Evolutionary conservation across 2,888 invertebrate species (phyloP).

Genomic region (Cyaniris semiargus): DNA sequence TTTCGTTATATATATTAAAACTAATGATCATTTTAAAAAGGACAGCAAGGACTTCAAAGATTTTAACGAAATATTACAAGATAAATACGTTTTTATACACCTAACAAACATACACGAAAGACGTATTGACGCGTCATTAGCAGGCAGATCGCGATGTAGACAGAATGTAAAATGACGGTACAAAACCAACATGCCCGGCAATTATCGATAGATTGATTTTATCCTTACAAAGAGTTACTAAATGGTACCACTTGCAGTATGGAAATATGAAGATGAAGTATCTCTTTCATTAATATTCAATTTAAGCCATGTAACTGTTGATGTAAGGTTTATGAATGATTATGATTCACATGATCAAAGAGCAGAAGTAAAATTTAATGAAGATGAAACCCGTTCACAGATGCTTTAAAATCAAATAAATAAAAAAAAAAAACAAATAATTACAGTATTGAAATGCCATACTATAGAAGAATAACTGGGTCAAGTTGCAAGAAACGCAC

Average conservation of each 20-base stretch:
- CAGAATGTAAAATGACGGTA: constrained; percentile 26
- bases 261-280: constrained; percentile 12
- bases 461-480: no score
- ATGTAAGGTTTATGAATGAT: neutral
- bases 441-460: no score
- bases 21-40: neutral
- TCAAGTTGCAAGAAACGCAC: no score
- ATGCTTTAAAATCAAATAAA: no score
- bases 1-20: no score
- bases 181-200: constrained; percentile 21
- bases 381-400: no score
- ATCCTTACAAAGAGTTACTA: constrained; percentile 24
- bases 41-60: neutral
- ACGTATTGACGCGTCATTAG: neutral
- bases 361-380: neutral
- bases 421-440: no score
- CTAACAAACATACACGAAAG: neutral
- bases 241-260: neutral
- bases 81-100: neutral
- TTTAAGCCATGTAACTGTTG: neutral
- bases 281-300: constrained; percentile 20
- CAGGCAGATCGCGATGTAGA: neutral
- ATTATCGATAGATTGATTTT: constrained; percentile 28
- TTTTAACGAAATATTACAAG: neutral
- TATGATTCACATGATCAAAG: neutral